Conservation (phyloP, 2,888 invertebrate genomes). For the Acleris laterana region DNA sequence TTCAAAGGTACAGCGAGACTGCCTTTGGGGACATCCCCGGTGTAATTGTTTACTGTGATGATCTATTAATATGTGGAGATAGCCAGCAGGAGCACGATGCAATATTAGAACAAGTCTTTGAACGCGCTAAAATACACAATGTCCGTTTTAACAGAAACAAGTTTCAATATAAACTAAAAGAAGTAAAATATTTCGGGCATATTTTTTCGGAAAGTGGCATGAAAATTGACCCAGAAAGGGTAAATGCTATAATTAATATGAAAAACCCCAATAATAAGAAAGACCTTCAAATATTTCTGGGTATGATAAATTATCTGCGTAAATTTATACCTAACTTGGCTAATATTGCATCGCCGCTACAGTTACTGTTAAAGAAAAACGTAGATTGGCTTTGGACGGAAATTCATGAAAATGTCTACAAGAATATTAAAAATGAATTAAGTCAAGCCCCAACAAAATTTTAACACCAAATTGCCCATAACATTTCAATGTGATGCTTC, state of each 20-base stretch:
- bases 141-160: slow-evolving; percentile 42
- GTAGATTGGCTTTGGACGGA: slow-evolving; percentile 32
- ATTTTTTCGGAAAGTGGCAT: slow-evolving; percentile 38
- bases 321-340: slow-evolving; percentile 40
- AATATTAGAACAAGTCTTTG: slow-evolving; percentile 32
- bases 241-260: slow-evolving; percentile 38
- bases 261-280: slow-evolving; percentile 42
- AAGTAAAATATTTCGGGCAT: slow-evolving; percentile 18
- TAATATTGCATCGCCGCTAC: slow-evolving; percentile 25
- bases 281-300: slow-evolving; percentile 38
- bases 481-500: slow-evolving; percentile 37
- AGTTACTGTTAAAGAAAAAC: slow-evolving; percentile 38
- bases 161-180: slow-evolving; percentile 29
- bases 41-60: slow-evolving; percentile 55
- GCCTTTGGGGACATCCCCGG: slow-evolving; percentile 54
- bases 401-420: slow-evolving; percentile 27
- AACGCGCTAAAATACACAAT: slow-evolving; percentile 36
- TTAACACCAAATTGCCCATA: slow-evolving; percentile 21
- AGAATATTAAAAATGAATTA: slow-evolving; percentile 31
- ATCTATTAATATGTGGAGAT: slow-evolving; percentile 47
- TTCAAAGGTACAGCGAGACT: slow-evolving; percentile 49
- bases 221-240: slow-evolving; percentile 36
- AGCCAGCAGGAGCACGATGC: slow-evolving; percentile 39
- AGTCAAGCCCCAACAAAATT: slow-evolving; percentile 32
- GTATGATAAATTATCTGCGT: slow-evolving; percentile 41